A percentile compares a stretch with the other conserved stretches of the same genome.
Evolutionary conservation across 1,140 invertebrate species (phyloP).

Genomic region (Apis laboriosa): DNA sequence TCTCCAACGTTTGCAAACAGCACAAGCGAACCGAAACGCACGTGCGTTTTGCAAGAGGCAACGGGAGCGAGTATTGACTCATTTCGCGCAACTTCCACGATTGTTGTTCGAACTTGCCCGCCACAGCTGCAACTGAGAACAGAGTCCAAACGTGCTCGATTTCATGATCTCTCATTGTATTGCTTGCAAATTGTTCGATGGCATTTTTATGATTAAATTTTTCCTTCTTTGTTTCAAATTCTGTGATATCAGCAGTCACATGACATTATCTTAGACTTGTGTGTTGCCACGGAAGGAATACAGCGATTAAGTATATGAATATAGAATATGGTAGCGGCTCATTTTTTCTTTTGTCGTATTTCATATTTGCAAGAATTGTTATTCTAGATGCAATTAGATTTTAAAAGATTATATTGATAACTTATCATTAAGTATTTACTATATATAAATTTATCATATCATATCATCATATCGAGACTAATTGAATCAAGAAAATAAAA

Average conservation of each 20-base stretch:
- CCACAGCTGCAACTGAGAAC: conserved; percentile 56
- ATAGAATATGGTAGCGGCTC: not conserved
- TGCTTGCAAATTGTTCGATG: conserved; percentile 37
- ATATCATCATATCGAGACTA: not conserved
- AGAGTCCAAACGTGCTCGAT: conserved; percentile 54
- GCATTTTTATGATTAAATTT: conserved; percentile 15
- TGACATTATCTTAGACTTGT: conserved; percentile 21
- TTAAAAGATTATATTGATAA: not conserved
- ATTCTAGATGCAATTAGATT: no score
- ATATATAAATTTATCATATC: no score
- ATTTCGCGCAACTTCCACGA: conserved; percentile 54
- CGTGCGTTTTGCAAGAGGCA: conserved; percentile 51
- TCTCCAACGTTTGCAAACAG: conserved; percentile 37
- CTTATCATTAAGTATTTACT: not conserved
- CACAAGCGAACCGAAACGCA: conserved; percentile 52
- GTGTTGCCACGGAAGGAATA: not conserved
- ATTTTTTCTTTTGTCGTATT: conserved; percentile 14
- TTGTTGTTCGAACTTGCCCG: conserved; percentile 19
- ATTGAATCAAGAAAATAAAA: not conserved
- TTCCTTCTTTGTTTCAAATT: conserved; percentile 55
- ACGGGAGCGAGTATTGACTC: conserved; percentile 51
- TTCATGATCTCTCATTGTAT: conserved; percentile 25
- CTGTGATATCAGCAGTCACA: conserved; percentile 46
- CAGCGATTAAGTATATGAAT: conserved; percentile 1
- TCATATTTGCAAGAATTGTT: conserved; percentile 1